Conservation (phyloP, 2,797 vertebrate genomes). For the Cryptoblepharus egeriae region DNA sequence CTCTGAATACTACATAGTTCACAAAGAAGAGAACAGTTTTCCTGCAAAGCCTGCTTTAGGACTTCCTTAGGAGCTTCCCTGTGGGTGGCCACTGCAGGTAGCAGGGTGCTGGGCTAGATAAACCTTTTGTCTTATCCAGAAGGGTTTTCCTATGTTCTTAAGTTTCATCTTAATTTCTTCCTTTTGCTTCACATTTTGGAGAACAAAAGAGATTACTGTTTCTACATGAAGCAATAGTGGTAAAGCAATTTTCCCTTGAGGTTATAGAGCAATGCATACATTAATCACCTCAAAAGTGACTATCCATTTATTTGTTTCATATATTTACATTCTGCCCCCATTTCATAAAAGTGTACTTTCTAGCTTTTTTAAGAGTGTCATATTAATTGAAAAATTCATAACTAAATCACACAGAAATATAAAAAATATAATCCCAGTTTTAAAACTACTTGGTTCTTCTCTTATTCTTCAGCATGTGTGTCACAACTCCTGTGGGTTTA, state of each 20-base stretch:
- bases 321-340: background rate
- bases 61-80: background rate
- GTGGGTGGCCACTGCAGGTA: background rate
- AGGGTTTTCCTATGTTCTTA: background rate
- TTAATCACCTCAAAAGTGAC: background rate
- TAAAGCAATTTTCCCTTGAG: constrained; percentile 20
- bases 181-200: constrained; percentile 14
- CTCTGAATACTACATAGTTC: background rate
- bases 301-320: background rate
- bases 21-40: background rate
- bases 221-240: background rate
- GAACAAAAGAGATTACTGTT: constrained; percentile 32
- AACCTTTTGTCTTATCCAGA: background rate
- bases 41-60: too few species aligned
- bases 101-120: background rate
- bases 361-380: background rate
- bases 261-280: background rate
- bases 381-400: background rate
- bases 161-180: background rate
- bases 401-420: background rate
- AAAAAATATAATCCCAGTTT: background rate
- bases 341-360: background rate
- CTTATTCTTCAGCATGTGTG: background rate
- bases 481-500: too few species aligned
- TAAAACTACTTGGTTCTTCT: background rate